phyloP scores from a whole-genome alignment of 2,113 vertebrate genomes.

The Boulengerochromis microlepis region DNA sequence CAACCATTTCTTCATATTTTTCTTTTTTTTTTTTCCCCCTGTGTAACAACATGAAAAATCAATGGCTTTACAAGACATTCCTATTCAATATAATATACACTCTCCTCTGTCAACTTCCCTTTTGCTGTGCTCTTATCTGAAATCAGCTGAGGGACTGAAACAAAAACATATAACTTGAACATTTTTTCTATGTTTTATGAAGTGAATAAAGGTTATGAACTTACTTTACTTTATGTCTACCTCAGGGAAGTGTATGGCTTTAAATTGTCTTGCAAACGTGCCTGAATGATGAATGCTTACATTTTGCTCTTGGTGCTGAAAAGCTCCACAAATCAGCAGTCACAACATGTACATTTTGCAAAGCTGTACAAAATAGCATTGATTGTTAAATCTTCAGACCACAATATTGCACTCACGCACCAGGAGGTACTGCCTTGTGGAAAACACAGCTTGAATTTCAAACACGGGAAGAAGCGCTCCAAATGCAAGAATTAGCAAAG shows the following conservation, averaged over 20 bases:
- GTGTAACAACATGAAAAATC: slow-evolving; percentile 53
- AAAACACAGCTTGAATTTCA: slow-evolving; percentile 57
- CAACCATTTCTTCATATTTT: slow-evolving; percentile 22
- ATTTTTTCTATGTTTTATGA: neutral
- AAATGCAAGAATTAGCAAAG: slow-evolving; percentile 55
- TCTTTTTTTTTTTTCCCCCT: neutral
- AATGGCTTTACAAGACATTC: slow-evolving; percentile 57
- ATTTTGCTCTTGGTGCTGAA: slow-evolving; percentile 63
- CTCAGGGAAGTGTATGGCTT: slow-evolving; percentile 75
- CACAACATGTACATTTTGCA: slow-evolving; percentile 69
- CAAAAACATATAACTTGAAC: slow-evolving; percentile 43
- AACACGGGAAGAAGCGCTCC: slow-evolving; percentile 58
- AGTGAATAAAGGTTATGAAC: slow-evolving; percentile 17
- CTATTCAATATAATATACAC: slow-evolving; percentile 41
- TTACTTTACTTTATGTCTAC: slow-evolving; percentile 46
- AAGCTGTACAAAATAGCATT: slow-evolving; percentile 74
- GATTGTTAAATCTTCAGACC: slow-evolving; percentile 72
- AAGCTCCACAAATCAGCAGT: slow-evolving; percentile 72
- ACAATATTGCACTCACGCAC: slow-evolving; percentile 68
- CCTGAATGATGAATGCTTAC: slow-evolving; percentile 60
- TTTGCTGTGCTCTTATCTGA: slow-evolving; percentile 58
- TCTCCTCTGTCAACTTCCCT: slow-evolving; percentile 4
- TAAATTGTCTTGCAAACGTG: slow-evolving; percentile 62
- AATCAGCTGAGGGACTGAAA: slow-evolving; percentile 34
- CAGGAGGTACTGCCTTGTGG: slow-evolving; percentile 59